Percentiles rank a stretch among this genome's conserved stretches.
Evolutionary conservation across 1,140 invertebrate genomes (phyloP).

Genomic region (Oppia nitens): DNA sequence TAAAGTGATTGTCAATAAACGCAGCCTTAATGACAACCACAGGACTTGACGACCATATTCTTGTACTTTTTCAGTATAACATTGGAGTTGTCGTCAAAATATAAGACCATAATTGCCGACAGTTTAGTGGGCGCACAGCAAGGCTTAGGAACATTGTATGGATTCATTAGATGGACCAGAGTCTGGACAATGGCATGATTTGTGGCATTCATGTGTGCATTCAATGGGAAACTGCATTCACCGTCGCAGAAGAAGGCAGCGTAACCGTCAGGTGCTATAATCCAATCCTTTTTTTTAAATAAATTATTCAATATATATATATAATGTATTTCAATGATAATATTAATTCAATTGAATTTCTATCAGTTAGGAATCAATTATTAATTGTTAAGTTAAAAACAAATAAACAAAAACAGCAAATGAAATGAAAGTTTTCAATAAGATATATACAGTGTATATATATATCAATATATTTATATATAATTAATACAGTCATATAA

Average conservation of each 20-base stretch:
- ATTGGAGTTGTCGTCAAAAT: constrained; percentile 77
- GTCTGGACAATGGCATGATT: constrained; percentile 98
- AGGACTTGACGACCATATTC: constrained; percentile 83
- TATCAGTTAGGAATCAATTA: too few species aligned
- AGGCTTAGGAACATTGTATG: constrained; percentile 66
- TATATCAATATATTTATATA: too few species aligned
- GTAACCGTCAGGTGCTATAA: constrained; percentile 91
- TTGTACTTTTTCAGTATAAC: constrained; percentile 91
- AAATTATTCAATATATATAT: too few species aligned
- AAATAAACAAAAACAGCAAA: too few species aligned
- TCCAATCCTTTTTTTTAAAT: constrained; percentile 55
- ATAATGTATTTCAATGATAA: too few species aligned
- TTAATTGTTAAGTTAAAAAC: too few species aligned
- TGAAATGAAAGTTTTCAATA: too few species aligned
- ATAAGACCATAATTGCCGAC: constrained; percentile 78
- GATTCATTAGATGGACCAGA: constrained; percentile 78
- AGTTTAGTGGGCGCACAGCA: constrained; percentile 84
- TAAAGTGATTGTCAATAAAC: too few species aligned
- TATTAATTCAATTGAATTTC: too few species aligned
- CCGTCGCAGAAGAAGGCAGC: constrained; percentile 89
- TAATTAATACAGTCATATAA: too few species aligned
- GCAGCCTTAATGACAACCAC: constrained; percentile 74
- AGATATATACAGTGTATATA: too few species aligned
- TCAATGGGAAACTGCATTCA: constrained; percentile 77
- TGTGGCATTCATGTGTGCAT: constrained; percentile 83